These are phyloP conservation scores for Trichopria drosophilae DNA, from an alignment of 2,888 invertebrate species.

Conservation along the genomic window DNA sequence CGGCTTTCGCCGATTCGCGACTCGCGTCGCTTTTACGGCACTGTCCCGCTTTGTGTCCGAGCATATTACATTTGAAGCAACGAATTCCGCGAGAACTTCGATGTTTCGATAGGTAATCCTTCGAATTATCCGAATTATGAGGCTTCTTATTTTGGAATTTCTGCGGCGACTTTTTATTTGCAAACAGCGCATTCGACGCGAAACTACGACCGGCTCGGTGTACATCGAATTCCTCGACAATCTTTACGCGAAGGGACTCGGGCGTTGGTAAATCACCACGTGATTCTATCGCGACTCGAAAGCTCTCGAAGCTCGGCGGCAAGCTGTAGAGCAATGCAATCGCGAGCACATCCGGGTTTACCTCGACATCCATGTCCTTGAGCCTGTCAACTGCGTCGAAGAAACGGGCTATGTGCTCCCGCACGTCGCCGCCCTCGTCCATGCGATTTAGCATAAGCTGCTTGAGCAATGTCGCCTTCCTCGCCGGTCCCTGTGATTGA, in stretches of 20 bases:
- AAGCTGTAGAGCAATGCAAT: conserved; percentile 42
- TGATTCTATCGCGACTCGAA: conserved; percentile 15
- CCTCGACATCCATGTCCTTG: conserved; percentile 42
- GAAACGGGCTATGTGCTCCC: conserved; percentile 47
- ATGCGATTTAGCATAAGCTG: conserved; percentile 46
- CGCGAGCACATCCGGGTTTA: conserved; percentile 45
- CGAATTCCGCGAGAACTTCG: no score
- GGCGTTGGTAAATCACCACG: no score
- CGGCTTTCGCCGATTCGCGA: no score
- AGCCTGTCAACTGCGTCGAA: conserved; percentile 49
- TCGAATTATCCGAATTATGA: no score
- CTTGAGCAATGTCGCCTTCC: no score
- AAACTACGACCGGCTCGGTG: conserved; percentile 3
- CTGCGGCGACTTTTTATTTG: not conserved
- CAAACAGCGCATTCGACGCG: conserved; percentile 5
- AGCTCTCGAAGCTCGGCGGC: no score
- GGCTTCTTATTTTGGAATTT: conserved; percentile 1
- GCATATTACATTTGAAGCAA: no score
- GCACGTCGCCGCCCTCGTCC: conserved; percentile 43
- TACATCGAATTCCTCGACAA: conserved; percentile 1
- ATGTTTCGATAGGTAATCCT: no score
- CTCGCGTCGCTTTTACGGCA: no score
- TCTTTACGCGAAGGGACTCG: not conserved
- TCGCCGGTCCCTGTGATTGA: conserved; percentile 52
- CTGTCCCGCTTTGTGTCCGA: no score